Conservation (phyloP, 2,888 invertebrate genomes). For the Cerastis leucographa region DNA sequence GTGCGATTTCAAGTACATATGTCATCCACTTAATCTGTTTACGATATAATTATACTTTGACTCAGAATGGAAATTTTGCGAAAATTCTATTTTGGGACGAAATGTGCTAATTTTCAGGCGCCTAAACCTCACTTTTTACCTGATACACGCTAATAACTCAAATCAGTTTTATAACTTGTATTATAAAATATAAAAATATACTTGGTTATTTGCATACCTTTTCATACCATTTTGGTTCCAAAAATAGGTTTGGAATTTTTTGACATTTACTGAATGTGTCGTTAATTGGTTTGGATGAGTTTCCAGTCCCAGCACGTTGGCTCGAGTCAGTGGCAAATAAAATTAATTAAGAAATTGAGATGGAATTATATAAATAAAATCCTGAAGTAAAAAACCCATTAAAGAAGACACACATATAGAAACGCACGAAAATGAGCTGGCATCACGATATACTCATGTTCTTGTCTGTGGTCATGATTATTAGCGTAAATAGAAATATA, state of each 20-base stretch:
- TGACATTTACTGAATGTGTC: background rate
- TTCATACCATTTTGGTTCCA: slow-evolving; percentile 15
- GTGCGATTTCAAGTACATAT: background rate
- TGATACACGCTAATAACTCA: slow-evolving; percentile 25
- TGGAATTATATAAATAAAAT: slow-evolving; percentile 16
- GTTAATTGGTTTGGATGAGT: slow-evolving; percentile 6
- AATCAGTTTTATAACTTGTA: slow-evolving; percentile 15
- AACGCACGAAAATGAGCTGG: slow-evolving; percentile 33
- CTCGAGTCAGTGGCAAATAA: background rate
- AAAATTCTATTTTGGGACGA: slow-evolving; percentile 11
- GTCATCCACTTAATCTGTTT: slow-evolving; percentile 22
- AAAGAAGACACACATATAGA: slow-evolving; percentile 22
- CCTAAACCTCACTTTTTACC: slow-evolving; percentile 18
- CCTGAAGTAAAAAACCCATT: slow-evolving; percentile 39
- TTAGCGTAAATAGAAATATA: slow-evolving; percentile 11
- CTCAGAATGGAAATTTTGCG: slow-evolving; percentile 18
- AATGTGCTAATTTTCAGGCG: slow-evolving; percentile 33
- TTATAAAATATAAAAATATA: background rate
- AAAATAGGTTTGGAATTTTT: slow-evolving; percentile 24
- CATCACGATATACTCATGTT: slow-evolving; percentile 15
- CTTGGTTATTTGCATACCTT: slow-evolving; percentile 14
- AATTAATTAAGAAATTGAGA: background rate
- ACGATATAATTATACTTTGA: slow-evolving; percentile 13
- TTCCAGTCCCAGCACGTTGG: background rate
- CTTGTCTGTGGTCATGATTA: slow-evolving; percentile 18